Conservation (phyloP, 2,113 vertebrate genomes). For the Euleptes europaea region DNA sequence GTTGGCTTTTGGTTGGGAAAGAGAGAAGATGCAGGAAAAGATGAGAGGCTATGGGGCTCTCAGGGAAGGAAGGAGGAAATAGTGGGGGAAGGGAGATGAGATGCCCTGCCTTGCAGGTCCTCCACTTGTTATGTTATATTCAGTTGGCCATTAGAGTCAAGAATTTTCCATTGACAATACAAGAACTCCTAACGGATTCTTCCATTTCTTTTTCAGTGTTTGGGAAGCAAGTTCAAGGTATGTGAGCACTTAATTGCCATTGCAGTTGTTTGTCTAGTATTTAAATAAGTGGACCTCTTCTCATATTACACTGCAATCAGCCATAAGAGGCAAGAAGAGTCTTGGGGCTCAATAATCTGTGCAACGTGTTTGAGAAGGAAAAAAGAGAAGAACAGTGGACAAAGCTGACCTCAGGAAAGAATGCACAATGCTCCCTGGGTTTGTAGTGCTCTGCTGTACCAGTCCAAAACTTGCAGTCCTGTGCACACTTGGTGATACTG, state of each 20-base stretch:
- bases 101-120: too few relatives aligned
- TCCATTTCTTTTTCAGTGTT: slow-evolving; percentile 11
- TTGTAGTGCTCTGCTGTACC: neutral
- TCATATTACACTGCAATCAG: neutral
- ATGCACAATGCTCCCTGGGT: neutral
- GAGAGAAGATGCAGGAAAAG: too few relatives aligned
- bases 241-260: neutral
- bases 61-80: too few relatives aligned
- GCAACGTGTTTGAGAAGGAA: neutral
- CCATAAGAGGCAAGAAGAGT: neutral
- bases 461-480: neutral
- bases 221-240: slow-evolving; percentile 13
- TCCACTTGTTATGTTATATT: neutral
- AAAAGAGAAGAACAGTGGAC: neutral
- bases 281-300: neutral
- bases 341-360: neutral
- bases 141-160: neutral
- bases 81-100: too few relatives aligned
- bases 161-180: neutral
- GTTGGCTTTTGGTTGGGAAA: too few relatives aligned
- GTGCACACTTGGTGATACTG: neutral
- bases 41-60: too few relatives aligned
- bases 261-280: neutral
- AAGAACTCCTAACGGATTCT: neutral
- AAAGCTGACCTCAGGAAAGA: neutral